Evolutionary conservation across 2,797 vertebrate species (phyloP), one percentile per base, ranked within the genome.

Genomic region (Argyrosomus regius): DNA sequence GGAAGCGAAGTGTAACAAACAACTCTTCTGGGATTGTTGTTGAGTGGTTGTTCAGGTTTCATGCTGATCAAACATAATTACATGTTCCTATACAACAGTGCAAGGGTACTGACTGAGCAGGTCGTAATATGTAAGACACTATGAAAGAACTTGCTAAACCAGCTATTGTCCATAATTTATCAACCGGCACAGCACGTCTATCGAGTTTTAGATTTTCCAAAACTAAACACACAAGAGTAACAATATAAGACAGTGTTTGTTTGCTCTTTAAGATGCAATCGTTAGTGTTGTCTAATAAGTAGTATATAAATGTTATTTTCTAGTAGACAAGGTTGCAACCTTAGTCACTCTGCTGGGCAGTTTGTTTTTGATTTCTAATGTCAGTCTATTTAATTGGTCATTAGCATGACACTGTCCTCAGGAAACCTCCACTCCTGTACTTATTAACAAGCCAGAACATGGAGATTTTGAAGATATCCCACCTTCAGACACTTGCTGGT

Each of bases 401-500:
- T 72, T 67, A 62, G 52, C 65, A 66, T 60, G 46, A 72, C n/a
- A 57, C 58, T 65, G 61, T 78, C 71, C 68, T 66, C 1, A 0
- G 67, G 58, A 65, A 75, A 39, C 43, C n/a, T 77, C 45, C 46
- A 20, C n/a, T 54, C 67, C 54, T 60, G 18, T 54, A 69, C 72
- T 81, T 74, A 83, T 75, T 76, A 70, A 82, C 50, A 48, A 78
- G 48, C 17, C 45, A 28, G 43, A 80, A 56, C 14, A 22, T 71
- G 54, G 50, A 58, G 75, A 72, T 80, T 83, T 84, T 17, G 3
- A 60, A 78, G 17, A 75, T 24, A 77, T 83, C 54, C 74, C 48
- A 70, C 66, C 69, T 50, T 77, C 35, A 74, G 49, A 60, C n/a
- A 72, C 46, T 70, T 61, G 39, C 77, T 75, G 76, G 75, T 80